Evolutionary conservation across 2,888 invertebrate species (phyloP), one percentile per base, ranked within the genome.

Genomic region (Dione vanillae): DNA sequence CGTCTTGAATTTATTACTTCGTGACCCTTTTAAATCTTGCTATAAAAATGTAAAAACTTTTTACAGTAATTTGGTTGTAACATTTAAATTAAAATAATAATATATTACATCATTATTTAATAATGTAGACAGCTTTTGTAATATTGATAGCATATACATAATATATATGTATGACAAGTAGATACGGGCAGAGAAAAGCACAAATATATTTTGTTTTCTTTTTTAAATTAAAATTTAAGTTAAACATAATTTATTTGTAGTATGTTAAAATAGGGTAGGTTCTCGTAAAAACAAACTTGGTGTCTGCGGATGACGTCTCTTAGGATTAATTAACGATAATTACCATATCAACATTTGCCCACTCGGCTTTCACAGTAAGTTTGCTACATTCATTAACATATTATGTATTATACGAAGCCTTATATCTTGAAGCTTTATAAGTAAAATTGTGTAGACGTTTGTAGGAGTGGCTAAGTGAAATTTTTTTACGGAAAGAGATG

Each of bases 1-100:
- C 82, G 84, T 85, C 82, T 84, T 83, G 86, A 86, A 88, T 88
- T 86, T 83, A 82, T 85, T 85, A 88, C 87, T 90, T 90, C 90
- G 90, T 88, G 82, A 84, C 80, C n/a, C 82, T 83, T 83, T 84
- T 89, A 86, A 87, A 89, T 87, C 85, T 87, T 85, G 81, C 82
- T 80, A 78, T 81, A 80, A 82, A 83, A 86, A 88, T 87, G 85
- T 84, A 84, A 83, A 84, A 86, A 86, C 82, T 87, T 88, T 85
- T 84, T 82, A 79, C 74, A 76, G 78, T 80, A 82, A 86, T 83
- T 83, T 80, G 54, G 35, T 45, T 19, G 52, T 49, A 47, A 70
- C 14, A 62, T 59, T 40, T 47, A 27, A 43, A 20, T 65, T 54
- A 70, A 47, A 45, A 5, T 5, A 40, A 5, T 5, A 40, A 40